These are phyloP conservation scores for Hiodon tergisus DNA, from an alignment of 2,113 vertebrate species.

Conservation along the genomic window DNA sequence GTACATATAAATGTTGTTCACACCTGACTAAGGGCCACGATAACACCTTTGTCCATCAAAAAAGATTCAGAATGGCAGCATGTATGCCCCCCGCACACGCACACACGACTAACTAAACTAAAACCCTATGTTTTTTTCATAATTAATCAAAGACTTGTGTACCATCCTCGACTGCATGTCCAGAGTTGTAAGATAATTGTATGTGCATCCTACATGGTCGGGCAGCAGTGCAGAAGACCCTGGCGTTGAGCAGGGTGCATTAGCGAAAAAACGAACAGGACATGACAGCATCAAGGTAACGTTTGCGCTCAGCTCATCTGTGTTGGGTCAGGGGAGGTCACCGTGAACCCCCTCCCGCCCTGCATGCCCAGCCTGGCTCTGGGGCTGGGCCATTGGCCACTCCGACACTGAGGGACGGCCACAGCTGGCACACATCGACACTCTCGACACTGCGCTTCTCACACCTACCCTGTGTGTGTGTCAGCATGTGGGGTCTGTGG, in stretches of 20 bases:
- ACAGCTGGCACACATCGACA: conserved; percentile 5
- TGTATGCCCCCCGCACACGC: too few species aligned
- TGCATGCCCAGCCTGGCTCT: neutral
- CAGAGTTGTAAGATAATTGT: too few species aligned
- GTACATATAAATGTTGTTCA: too few species aligned
- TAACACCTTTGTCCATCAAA: too few species aligned
- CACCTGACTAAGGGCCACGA: too few species aligned
- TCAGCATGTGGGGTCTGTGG: neutral
- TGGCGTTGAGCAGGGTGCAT: neutral
- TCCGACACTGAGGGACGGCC: conserved; percentile 21
- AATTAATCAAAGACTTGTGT: too few species aligned
- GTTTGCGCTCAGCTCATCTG: neutral
- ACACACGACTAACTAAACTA: too few species aligned
- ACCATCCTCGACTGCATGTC: too few species aligned
- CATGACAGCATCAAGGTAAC: neutral
- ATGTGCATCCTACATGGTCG: too few species aligned
- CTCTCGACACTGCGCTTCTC: conserved; percentile 1
- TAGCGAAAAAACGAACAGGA: neutral
- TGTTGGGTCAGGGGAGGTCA: conserved; percentile 20
- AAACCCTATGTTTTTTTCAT: too few species aligned
- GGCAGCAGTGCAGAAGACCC: too few species aligned
- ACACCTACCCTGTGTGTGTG: neutral
- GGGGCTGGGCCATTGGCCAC: conserved; percentile 3
- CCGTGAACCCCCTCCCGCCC: neutral
- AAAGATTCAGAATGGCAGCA: too few species aligned